phyloP scores from a whole-genome alignment of 2,797 vertebrate genomes.

The Hybognathus amarus region DNA sequence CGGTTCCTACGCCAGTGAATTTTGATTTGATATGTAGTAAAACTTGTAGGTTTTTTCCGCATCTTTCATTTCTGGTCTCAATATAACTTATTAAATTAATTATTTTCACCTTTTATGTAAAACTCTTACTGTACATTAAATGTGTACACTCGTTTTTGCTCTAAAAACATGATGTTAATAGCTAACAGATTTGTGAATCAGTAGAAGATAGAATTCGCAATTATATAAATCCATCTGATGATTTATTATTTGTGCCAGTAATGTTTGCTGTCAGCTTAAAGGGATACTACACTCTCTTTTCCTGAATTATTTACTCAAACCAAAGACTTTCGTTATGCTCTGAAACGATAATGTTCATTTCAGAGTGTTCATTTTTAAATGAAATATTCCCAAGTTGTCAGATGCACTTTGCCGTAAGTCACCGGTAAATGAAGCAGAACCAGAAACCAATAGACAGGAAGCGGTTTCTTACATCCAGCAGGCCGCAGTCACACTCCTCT shows the following conservation, averaged over 20 bases:
- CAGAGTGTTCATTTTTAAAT: background rate
- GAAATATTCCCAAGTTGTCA: background rate
- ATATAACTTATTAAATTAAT: background rate
- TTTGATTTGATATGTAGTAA: background rate
- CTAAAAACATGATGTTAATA: background rate
- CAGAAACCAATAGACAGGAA: background rate
- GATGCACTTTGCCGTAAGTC: background rate
- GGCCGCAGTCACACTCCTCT: conserved; percentile 90
- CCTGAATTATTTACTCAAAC: background rate
- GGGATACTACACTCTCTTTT: background rate
- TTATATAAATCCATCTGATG: background rate
- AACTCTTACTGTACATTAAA: background rate
- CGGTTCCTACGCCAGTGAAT: no score
- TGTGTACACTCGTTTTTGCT: background rate
- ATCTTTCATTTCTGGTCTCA: background rate
- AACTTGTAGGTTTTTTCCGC: background rate
- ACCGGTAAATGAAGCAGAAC: background rate
- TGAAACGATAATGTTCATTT: background rate
- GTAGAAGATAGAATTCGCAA: background rate
- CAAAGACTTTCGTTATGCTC: background rate
- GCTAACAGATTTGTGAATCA: background rate
- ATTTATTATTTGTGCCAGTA: background rate
- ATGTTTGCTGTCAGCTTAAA: background rate
- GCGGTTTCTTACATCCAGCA: conserved; percentile 70
- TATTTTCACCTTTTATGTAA: background rate